These are phyloP conservation scores for Dipodomys merriami DNA, from an alignment of 2,113 vertebrate genomes.

Conservation along the genomic window DNA sequence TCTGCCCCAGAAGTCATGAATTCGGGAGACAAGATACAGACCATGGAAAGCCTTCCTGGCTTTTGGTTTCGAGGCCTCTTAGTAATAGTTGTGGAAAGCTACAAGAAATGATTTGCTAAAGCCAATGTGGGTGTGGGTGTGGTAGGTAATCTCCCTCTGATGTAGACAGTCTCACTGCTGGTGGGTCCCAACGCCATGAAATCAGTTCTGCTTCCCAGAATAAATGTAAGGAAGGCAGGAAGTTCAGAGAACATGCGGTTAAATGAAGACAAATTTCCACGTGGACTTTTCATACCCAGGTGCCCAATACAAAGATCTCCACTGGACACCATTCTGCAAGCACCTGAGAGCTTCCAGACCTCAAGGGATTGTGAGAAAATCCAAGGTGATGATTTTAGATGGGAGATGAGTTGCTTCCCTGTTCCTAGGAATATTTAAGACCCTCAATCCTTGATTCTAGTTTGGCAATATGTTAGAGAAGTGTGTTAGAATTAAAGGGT, in stretches of 20 bases:
- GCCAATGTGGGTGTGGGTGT: neutral
- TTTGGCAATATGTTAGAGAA: neutral
- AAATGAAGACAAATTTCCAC: neutral
- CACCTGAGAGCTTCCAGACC: neutral
- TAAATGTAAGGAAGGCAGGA: neutral
- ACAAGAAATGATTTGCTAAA: neutral
- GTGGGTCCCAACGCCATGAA: accelerated
- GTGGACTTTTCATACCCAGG: no score
- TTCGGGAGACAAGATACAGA: neutral
- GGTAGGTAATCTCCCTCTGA: neutral
- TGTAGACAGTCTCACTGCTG: neutral
- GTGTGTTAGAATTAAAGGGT: conserved; percentile 23
- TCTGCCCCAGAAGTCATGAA: no score
- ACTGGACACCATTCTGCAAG: neutral
- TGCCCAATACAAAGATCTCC: neutral
- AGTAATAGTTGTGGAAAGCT: neutral
- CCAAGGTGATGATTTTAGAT: neutral
- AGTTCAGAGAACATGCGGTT: neutral
- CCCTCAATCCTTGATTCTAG: neutral
- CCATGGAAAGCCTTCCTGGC: neutral
- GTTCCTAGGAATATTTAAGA: neutral
- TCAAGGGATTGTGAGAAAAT: neutral
- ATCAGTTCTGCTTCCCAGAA: neutral
- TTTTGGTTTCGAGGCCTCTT: neutral
- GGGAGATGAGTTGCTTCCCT: neutral